Conservation (phyloP, 1,140 invertebrate species). For the Agraylea sexmaculata region DNA sequence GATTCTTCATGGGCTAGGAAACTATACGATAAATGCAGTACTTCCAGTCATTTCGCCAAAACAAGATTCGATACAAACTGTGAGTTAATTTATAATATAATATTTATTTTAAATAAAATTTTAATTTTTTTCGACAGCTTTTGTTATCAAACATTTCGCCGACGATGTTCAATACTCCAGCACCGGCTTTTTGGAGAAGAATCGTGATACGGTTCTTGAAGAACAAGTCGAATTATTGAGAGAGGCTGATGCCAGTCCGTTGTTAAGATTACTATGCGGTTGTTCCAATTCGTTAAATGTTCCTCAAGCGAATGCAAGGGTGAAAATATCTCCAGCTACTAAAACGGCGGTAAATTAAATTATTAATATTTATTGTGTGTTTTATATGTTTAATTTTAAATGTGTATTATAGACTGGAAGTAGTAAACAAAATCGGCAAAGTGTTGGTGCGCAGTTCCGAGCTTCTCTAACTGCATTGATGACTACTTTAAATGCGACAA, state of each 20-base stretch:
- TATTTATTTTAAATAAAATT: conserved; percentile 3
- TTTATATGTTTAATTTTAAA: not conserved
- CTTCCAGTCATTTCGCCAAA: conserved; percentile 82
- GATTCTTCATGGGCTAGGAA: conserved; percentile 91
- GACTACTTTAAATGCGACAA: conserved; percentile 86
- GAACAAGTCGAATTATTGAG: conserved; percentile 70
- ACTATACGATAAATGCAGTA: conserved; percentile 73
- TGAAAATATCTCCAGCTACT: conserved; percentile 42
- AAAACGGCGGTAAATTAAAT: conserved; percentile 29
- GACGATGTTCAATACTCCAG: conserved; percentile 89
- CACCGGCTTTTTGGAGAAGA: conserved; percentile 92
- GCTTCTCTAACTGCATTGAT: conserved; percentile 87
- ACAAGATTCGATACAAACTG: conserved; percentile 71
- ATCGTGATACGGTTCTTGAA: conserved; percentile 90
- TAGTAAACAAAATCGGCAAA: conserved; percentile 28
- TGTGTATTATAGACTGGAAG: conserved; percentile 8
- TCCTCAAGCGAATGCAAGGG: conserved; percentile 30
- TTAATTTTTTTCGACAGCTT: conserved; percentile 44
- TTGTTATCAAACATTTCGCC: conserved; percentile 87
- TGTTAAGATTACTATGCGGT: conserved; percentile 27
- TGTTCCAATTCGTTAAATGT: conserved; percentile 32
- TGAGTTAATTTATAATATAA: conserved; percentile 18
- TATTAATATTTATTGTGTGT: conserved; percentile 2
- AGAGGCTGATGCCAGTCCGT: conserved; percentile 27
- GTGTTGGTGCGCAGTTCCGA: conserved; percentile 84